Conservation (phyloP, 2,113 vertebrate species). For the Amphiprion ocellaris region DNA sequence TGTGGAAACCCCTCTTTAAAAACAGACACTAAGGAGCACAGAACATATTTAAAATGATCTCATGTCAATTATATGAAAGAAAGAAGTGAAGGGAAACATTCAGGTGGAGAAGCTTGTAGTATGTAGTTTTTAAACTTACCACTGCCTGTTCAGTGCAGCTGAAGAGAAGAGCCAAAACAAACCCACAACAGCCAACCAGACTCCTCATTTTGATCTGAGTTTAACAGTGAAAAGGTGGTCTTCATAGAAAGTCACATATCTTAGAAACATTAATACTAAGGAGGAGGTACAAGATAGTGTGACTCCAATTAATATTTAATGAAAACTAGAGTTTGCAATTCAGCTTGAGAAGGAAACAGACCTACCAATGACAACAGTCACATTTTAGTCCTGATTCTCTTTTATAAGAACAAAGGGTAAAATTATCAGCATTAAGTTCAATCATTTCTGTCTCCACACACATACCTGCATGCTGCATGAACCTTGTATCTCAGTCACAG, state of each 20-base stretch:
- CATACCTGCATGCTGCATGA: constrained; percentile 43
- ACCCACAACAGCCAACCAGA: neutral
- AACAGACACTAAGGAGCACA: neutral
- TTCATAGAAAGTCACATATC: neutral
- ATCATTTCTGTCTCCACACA: neutral
- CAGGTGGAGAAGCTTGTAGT: neutral
- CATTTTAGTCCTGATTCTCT: neutral
- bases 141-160: constrained; percentile 30
- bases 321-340: neutral
- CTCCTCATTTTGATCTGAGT: constrained; percentile 53
- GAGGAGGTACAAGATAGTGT: neutral
- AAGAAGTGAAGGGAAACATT: neutral
- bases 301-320: neutral
- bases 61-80: neutral
- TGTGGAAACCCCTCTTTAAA: neutral
- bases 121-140: constrained; percentile 14
- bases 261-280: neutral
- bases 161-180: constrained; percentile 43
- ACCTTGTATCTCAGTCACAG: constrained; percentile 9
- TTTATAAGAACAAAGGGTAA: neutral
- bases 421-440: neutral
- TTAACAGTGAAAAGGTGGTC: constrained; percentile 4
- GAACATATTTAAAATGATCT: neutral
- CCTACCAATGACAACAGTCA: neutral
- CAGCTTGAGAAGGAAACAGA: neutral